A percentile compares a stretch with the other conserved stretches of the same genome.
Evolutionary conservation across 2,113 vertebrate species (phyloP).

Genomic region (Stictonetta naevosa): DNA sequence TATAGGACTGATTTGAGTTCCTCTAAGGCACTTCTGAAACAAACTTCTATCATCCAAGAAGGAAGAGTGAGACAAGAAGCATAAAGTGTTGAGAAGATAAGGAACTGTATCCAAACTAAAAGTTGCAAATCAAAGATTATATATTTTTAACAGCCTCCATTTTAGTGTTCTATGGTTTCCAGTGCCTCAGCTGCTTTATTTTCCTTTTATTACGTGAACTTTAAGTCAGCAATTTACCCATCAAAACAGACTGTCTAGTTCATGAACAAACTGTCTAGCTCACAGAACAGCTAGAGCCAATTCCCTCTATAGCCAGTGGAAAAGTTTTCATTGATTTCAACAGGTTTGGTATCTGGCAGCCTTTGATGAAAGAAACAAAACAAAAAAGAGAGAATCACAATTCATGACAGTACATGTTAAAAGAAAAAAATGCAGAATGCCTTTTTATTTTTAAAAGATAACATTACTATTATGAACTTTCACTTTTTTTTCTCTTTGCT

Average conservation of each 20-base stretch:
- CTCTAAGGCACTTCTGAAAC: background rate
- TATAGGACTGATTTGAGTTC: background rate
- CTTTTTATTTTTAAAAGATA: background rate
- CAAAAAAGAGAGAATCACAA: background rate
- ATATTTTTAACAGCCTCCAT: background rate
- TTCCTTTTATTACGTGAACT: slow-evolving; percentile 19
- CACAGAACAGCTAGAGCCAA: slow-evolving; percentile 10
- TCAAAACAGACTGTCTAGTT: slow-evolving; percentile 55
- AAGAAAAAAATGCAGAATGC: background rate
- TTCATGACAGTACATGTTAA: background rate
- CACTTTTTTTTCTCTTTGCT: accelerated
- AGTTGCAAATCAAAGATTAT: background rate
- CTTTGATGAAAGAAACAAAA: background rate
- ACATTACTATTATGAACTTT: background rate
- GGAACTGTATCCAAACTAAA: background rate
- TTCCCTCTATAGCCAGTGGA: slow-evolving; percentile 51
- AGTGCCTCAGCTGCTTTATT: slow-evolving; percentile 7
- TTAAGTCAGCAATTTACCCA: slow-evolving; percentile 47
- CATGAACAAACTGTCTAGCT: slow-evolving; percentile 54
- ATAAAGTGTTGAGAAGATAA: background rate
- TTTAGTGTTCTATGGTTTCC: background rate
- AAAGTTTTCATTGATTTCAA: slow-evolving; percentile 37
- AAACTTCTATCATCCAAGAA: background rate
- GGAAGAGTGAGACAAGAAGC: background rate
- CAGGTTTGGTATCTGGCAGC: slow-evolving; percentile 7